Evolutionary conservation across 2,113 vertebrate species (phyloP).

Genomic region (Litocranius walleri): DNA sequence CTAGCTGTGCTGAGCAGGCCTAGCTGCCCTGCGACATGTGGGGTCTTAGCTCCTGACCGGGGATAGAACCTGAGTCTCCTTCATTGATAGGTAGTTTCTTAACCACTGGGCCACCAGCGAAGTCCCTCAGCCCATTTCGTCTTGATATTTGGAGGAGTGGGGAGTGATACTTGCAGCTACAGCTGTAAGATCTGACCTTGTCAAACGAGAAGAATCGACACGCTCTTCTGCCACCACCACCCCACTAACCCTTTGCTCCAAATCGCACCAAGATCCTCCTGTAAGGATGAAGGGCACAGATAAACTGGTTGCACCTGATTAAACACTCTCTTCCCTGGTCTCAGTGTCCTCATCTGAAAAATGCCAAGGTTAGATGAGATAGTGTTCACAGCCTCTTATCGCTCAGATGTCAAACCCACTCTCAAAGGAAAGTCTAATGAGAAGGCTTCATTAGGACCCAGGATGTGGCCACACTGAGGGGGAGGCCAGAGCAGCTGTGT

Average conservation of each 20-base stretch:
- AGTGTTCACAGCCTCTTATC: neutral
- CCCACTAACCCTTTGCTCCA: neutral
- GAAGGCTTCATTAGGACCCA: neutral
- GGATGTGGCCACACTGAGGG: rapidly evolving
- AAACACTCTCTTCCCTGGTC: neutral
- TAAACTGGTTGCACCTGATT: rapidly evolving
- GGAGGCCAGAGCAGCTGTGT: neutral
- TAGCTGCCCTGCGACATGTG: neutral
- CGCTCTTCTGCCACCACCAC: neutral
- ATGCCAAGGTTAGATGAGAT: neutral
- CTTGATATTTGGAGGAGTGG: neutral
- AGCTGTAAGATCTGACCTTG: neutral
- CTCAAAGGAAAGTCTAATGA: neutral
- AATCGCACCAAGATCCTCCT: neutral
- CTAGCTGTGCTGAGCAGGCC: neutral
- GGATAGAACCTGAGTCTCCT: neutral
- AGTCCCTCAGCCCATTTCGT: neutral
- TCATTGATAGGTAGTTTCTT: neutral
- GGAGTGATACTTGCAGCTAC: neutral
- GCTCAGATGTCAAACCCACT: neutral
- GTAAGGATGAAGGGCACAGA: neutral
- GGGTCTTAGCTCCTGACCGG: neutral
- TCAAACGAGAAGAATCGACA: neutral
- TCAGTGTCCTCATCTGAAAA: neutral
- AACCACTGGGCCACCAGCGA: neutral